Conservation (phyloP, 1,140 invertebrate genomes). For the Hyles vespertilio region DNA sequence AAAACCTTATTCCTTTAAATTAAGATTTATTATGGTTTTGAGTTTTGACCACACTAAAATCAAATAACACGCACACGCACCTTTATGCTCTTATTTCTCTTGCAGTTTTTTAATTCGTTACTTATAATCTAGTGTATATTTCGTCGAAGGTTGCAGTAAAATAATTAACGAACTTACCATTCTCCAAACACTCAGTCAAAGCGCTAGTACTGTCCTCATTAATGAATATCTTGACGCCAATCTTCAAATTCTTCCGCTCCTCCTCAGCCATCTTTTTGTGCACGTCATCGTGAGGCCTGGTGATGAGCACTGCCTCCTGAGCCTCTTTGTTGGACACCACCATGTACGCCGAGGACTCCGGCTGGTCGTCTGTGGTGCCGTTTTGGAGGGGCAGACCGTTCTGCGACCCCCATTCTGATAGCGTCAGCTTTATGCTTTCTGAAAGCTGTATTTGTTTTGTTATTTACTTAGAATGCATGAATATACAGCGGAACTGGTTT, state of each 20-base stretch:
- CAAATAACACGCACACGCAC: no score
- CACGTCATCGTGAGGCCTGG: slow-evolving; percentile 76
- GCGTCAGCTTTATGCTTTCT: slow-evolving; percentile 82
- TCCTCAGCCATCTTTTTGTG: slow-evolving; percentile 78
- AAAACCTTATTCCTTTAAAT: no score
- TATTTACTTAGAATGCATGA: no score
- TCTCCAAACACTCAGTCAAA: slow-evolving; percentile 76
- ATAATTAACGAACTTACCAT: slow-evolving; percentile 59
- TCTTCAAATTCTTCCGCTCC: slow-evolving; percentile 78
- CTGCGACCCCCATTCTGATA: slow-evolving; percentile 72
- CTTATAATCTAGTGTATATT: no score
- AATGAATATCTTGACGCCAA: slow-evolving; percentile 80
- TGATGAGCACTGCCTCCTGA: slow-evolving; percentile 59
- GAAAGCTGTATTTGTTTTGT: slow-evolving; percentile 74
- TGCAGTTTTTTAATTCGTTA: no score
- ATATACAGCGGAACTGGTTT: no score
- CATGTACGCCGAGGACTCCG: slow-evolving; percentile 47
- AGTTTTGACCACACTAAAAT: no score
- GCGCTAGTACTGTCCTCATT: slow-evolving; percentile 75
- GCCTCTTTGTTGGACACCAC: slow-evolving; percentile 37
- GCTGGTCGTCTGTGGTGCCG: slow-evolving; percentile 28
- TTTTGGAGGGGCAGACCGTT: slow-evolving; percentile 46
- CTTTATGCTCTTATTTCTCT: no score
- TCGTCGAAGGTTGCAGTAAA: neutral
- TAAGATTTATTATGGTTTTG: no score